These are phyloP conservation scores for Esox niger DNA, from an alignment of 2,113 vertebrate species.

Conservation along the genomic window DNA sequence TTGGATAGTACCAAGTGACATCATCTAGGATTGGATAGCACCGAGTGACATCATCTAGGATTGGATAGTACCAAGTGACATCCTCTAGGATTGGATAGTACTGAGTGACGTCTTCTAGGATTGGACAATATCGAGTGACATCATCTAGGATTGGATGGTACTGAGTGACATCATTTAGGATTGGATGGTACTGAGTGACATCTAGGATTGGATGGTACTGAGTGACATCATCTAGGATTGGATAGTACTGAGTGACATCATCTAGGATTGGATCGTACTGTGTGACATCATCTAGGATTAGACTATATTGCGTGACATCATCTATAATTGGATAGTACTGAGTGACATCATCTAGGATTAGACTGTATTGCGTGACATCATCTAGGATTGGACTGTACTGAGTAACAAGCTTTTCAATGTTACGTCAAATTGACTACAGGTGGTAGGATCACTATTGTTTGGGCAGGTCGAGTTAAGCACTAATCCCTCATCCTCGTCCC, in stretches of 20 bases:
- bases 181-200: no score
- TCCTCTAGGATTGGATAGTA: neutral
- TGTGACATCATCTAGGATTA: neutral
- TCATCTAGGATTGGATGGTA: neutral
- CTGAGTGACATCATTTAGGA: neutral
- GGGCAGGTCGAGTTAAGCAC: neutral
- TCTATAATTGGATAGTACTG: neutral
- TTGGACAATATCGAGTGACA: neutral
- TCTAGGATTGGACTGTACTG: no score
- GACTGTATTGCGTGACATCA: no score
- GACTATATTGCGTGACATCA: no score
- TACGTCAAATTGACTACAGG: no score
- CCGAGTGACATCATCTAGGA: neutral
- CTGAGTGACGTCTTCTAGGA: neutral
- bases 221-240: neutral
- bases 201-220: neutral
- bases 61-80: neutral
- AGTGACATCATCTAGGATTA: neutral
- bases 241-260: neutral
- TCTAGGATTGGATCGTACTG: neutral
- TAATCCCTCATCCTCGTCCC: neutral
- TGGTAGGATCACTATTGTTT: neutral
- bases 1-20: neutral
- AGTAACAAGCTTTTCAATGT: no score
- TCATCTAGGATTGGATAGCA: neutral